These are phyloP conservation scores for Julus scandinavius DNA, from an alignment of 2,888 invertebrate genomes.

Conservation along the genomic window DNA sequence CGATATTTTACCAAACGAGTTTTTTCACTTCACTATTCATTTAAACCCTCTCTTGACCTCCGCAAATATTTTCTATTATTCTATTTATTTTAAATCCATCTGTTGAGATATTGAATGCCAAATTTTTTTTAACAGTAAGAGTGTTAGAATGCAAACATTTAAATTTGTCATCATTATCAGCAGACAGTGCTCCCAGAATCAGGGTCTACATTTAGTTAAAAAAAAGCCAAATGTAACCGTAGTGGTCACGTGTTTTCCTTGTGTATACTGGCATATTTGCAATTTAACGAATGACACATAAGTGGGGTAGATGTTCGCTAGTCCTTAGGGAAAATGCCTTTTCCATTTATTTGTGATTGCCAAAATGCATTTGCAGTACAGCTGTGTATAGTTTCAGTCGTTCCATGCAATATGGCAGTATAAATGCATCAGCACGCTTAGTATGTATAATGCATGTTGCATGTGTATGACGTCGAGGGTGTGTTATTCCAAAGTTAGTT, in stretches of 20 bases:
- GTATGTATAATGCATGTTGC: neutral
- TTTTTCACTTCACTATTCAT: too few species aligned
- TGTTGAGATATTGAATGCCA: neutral
- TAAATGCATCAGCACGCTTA: neutral
- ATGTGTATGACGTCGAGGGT: neutral
- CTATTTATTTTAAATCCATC: too few species aligned
- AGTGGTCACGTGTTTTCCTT: neutral
- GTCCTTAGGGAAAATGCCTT: neutral
- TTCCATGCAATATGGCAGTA: too few species aligned
- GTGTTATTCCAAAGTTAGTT: neutral
- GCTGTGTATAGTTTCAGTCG: neutral
- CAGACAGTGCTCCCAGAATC: too few species aligned
- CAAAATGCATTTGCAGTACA: neutral
- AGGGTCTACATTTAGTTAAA: too few species aligned
- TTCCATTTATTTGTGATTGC: constrained; percentile 15
- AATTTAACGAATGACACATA: neutral
- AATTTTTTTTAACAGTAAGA: neutral
- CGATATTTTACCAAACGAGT: too few species aligned
- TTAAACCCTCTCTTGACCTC: too few species aligned
- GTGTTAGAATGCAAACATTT: neutral
- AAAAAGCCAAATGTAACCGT: neutral
- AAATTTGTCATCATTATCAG: too few species aligned
- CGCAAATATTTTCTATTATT: too few species aligned
- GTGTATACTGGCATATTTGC: neutral
- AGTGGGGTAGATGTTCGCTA: neutral